Percentiles rank a stretch among this genome's conserved stretches.
phyloP scores from a whole-genome alignment of 2,888 invertebrate species.

The Pyrocoelia pectoralis region DNA sequence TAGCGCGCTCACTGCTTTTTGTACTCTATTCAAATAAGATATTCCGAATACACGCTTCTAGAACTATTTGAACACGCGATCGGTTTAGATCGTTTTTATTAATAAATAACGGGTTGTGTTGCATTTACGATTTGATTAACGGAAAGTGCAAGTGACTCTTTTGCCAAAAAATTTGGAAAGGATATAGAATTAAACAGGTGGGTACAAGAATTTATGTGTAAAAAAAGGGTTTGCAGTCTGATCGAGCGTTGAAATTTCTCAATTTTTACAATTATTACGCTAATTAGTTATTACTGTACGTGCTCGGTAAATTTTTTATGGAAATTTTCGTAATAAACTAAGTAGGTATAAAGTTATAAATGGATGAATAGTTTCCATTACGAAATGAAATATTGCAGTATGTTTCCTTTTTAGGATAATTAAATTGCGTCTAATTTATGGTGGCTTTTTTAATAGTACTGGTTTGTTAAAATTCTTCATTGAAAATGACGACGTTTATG shows the following conservation, averaged over 20 bases:
- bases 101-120: not conserved
- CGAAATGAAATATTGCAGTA: not conserved
- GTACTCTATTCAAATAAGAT: conserved; percentile 13
- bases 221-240: conserved; percentile 12
- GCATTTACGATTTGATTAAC: not conserved
- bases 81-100: conserved; percentile 15
- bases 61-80: conserved; percentile 30
- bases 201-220: not conserved
- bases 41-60: conserved; percentile 26
- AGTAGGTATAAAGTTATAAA: not conserved
- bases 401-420: not conserved
- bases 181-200: not conserved
- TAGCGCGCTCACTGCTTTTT: not conserved
- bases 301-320: not conserved
- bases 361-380: conserved; percentile 1
- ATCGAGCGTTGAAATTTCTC: conserved; percentile 24
- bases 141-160: conserved; percentile 13
- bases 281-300: not conserved
- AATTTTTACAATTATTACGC: not conserved
- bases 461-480: conserved; percentile 1
- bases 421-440: conserved; percentile 1
- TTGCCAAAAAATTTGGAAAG: not conserved
- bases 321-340: not conserved
- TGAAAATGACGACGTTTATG: not conserved
- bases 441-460: not conserved